Percentiles rank a stretch among this genome's conserved stretches.
phyloP scores from a whole-genome alignment of 2,888 invertebrate genomes.

The Apotomis capreana region DNA sequence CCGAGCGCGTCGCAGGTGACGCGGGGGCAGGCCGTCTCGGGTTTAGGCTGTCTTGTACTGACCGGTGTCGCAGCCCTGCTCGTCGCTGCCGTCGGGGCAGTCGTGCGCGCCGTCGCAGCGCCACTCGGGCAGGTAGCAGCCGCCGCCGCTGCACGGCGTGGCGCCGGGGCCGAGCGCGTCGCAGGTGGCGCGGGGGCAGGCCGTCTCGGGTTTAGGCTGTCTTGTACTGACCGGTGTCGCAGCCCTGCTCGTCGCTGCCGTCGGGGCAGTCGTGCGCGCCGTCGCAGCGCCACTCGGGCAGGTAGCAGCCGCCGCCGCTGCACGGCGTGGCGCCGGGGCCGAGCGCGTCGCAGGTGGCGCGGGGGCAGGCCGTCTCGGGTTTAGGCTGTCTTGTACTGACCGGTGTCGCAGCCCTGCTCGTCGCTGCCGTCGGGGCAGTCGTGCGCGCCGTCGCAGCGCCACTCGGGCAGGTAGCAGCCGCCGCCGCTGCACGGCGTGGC shows the following conservation, averaged over 20 bases:
- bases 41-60: too few species aligned
- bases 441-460: constrained; percentile 88
- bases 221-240: constrained; percentile 73
- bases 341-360: constrained; percentile 67
- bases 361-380: constrained; percentile 87
- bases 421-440: constrained; percentile 91
- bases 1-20: constrained; percentile 67
- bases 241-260: constrained; percentile 89
- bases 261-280: constrained; percentile 90
- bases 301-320: constrained; percentile 87
- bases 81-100: constrained; percentile 91
- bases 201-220: too few species aligned
- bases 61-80: constrained; percentile 84
- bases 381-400: too few species aligned
- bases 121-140: constrained; percentile 89
- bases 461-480: constrained; percentile 88
- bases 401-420: constrained; percentile 85
- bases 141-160: constrained; percentile 82
- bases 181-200: constrained; percentile 81
- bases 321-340: constrained; percentile 66
- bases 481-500: constrained; percentile 80
- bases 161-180: constrained; percentile 56
- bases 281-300: constrained; percentile 89
- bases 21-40: constrained; percentile 86
- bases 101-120: constrained; percentile 89